Percentiles rank a stretch among this genome's conserved stretches.
Evolutionary conservation across 2,888 invertebrate genomes (phyloP).

Genomic region (Lottia scabra): DNA sequence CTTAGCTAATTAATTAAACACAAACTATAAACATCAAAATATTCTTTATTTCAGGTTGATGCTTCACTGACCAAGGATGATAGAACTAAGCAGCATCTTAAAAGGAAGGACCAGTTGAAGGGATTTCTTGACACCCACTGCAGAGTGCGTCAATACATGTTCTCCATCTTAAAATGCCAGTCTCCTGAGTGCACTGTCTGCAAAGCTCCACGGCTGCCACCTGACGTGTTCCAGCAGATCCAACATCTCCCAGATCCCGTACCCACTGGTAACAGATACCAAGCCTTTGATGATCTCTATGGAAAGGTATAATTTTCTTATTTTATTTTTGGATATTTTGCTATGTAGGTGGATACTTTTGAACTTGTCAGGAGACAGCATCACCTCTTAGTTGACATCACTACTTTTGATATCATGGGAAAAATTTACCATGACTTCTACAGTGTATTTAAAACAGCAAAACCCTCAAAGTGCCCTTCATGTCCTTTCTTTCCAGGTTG

Average conservation of each 20-base stretch:
- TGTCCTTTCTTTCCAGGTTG: neutral
- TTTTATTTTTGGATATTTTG: too few species aligned
- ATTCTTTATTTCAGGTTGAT: slow-evolving; percentile 1
- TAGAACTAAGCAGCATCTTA: neutral
- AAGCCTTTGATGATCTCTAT: neutral
- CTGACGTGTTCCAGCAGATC: neutral
- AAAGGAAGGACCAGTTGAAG: neutral
- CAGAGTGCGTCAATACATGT: neutral
- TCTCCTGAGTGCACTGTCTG: neutral
- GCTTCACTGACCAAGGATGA: neutral
- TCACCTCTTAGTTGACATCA: too few species aligned
- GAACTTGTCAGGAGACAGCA: too few species aligned
- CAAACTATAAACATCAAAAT: too few species aligned
- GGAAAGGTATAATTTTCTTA: neutral
- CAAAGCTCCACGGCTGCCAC: neutral
- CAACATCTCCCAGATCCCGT: neutral
- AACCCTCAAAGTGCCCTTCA: too few species aligned
- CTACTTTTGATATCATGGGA: too few species aligned
- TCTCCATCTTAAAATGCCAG: neutral
- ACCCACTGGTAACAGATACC: neutral
- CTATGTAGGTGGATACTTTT: too few species aligned
- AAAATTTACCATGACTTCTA: too few species aligned
- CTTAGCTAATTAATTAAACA: too few species aligned
- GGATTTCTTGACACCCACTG: neutral
- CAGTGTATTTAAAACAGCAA: too few species aligned